Evolutionary conservation across 2,888 invertebrate genomes (phyloP).

Genomic region (Pristionchus japonicus): DNA sequence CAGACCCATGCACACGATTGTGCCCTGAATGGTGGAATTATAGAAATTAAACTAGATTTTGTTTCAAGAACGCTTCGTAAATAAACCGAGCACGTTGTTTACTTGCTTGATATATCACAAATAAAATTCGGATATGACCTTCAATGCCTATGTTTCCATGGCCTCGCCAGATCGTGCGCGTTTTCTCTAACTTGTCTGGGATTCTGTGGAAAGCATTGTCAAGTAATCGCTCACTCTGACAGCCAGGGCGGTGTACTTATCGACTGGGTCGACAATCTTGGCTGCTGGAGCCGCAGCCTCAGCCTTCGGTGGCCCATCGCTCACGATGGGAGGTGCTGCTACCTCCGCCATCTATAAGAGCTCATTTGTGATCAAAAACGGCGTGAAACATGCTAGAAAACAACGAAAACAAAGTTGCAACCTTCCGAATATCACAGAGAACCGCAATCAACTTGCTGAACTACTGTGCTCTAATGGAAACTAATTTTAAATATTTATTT

Average conservation of each 20-base stretch:
- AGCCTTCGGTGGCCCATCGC: conserved; percentile 20
- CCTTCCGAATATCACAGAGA: not conserved
- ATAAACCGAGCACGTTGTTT: no score
- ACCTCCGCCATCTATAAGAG: conserved; percentile 40
- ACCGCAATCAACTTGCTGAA: not conserved
- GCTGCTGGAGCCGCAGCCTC: not conserved
- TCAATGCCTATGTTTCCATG: no score
- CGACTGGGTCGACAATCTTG: conserved; percentile 64
- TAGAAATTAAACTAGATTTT: no score
- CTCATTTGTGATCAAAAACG: not conserved
- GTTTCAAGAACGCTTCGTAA: no score
- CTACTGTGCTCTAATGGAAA: not conserved
- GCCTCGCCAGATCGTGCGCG: no score
- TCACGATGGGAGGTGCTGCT: conserved; percentile 33
- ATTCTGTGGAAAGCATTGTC: conserved; percentile 38
- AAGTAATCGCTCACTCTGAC: conserved; percentile 62
- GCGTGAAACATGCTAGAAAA: not conserved
- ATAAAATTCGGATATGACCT: no score
- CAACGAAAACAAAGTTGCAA: conserved; percentile 11
- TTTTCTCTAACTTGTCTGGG: not conserved
- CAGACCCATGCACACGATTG: conserved; percentile 70
- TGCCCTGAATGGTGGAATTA: no score
- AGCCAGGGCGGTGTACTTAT: conserved; percentile 65
- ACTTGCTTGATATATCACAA: no score
- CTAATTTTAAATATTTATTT: not conserved